These are phyloP conservation scores for Dasypus novemcinctus DNA, from an alignment of 2,113 vertebrate genomes.

Conservation along the genomic window DNA sequence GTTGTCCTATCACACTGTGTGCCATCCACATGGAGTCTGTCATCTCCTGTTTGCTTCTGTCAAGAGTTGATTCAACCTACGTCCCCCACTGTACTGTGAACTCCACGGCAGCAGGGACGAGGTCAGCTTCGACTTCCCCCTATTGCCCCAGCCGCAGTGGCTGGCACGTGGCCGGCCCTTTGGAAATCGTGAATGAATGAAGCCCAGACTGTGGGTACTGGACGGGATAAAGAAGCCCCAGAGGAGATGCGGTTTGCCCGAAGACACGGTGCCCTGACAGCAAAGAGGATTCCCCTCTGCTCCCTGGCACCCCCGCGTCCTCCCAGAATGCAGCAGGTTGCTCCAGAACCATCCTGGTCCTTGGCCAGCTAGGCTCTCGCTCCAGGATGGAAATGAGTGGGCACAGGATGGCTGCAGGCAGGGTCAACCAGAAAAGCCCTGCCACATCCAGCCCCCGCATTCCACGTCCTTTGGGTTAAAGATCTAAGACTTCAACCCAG, in stretches of 20 bases:
- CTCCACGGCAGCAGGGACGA: not conserved
- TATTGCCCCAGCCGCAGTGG: not conserved
- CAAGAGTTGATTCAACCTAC: not conserved
- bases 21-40: not conserved
- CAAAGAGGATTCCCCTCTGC: not conserved
- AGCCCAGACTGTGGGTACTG: not conserved
- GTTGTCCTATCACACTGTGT: not conserved
- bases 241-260: not conserved
- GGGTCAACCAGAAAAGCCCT: accelerated
- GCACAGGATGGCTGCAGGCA: not conserved
- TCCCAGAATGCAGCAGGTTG: not conserved
- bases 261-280: not conserved
- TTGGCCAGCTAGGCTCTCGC: not conserved
- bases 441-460: not conserved
- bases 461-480: constrained; percentile 42
- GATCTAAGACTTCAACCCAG: constrained; percentile 48
- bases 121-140: not conserved
- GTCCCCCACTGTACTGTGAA: not conserved
- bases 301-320: not conserved
- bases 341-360: not conserved
- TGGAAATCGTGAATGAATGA: not conserved
- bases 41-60: not conserved
- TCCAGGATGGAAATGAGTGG: not conserved
- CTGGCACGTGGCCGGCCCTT: not conserved
- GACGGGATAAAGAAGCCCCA: not conserved